phyloP scores from a whole-genome alignment of 2,797 vertebrate genomes.

The Phaenicophaeus curvirostris region DNA sequence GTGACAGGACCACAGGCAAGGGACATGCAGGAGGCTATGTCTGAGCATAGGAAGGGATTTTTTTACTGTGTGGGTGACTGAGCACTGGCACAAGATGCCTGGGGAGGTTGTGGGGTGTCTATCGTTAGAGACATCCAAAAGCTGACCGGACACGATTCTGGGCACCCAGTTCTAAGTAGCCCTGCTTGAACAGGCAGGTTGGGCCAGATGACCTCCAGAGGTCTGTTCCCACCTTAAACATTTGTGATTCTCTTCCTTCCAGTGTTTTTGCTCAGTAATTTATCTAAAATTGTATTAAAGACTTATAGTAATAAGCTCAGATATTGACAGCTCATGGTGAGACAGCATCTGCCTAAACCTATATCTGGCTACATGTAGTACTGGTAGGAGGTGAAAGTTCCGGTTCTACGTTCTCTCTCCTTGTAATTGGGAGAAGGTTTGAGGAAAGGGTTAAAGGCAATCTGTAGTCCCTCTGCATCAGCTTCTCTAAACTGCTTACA shows the following conservation, averaged over 20 bases:
- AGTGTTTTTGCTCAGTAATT: neutral
- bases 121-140: no score
- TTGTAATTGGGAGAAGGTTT: neutral
- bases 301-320: neutral
- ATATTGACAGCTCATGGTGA: neutral
- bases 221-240: neutral
- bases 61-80: no score
- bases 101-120: no score
- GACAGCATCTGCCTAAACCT: neutral
- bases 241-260: neutral
- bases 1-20: no score
- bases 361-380: accelerated
- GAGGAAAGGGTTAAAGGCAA: neutral
- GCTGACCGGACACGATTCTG: no score
- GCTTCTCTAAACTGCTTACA: neutral
- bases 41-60: no score
- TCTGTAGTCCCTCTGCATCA: neutral
- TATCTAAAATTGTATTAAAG: neutral
- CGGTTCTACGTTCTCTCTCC: neutral
- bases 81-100: no score
- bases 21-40: no score
- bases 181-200: neutral
- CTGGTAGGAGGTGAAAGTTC: neutral
- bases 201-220: neutral
- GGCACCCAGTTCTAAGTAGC: neutral